A percentile compares a stretch with the other conserved stretches of the same genome.
Evolutionary conservation across 2,888 invertebrate genomes (phyloP).

Genomic region (Pyralis farinalis): DNA sequence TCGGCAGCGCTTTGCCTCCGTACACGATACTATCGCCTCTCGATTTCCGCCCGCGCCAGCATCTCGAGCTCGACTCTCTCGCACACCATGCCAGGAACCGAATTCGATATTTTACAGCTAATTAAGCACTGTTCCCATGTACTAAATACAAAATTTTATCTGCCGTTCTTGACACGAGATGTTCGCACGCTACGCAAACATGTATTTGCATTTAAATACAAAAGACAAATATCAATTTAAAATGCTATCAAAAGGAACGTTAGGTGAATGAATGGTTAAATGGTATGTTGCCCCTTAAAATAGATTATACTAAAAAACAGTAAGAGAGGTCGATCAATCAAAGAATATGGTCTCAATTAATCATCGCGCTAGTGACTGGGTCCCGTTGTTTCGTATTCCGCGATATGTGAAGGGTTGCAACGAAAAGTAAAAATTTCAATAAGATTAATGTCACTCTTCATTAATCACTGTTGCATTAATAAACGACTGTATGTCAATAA

Average conservation of each 20-base stretch:
- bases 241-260: constrained; percentile 46
- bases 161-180: constrained; percentile 27
- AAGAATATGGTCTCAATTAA: constrained; percentile 57
- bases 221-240: constrained; percentile 68
- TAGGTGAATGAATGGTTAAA: constrained; percentile 44
- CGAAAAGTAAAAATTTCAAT: constrained; percentile 26
- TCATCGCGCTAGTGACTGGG: constrained; percentile 52
- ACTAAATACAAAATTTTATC: constrained; percentile 29
- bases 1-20: constrained; percentile 50
- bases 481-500: constrained; percentile 15
- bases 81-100: constrained; percentile 33
- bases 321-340: constrained; percentile 66
- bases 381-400: constrained; percentile 40
- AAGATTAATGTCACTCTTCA: constrained; percentile 24
- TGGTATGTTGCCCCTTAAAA: constrained; percentile 28
- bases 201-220: constrained; percentile 47
- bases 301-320: constrained; percentile 31
- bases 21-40: constrained; percentile 52
- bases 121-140: constrained; percentile 47
- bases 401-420: constrained; percentile 44
- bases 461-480: constrained; percentile 33
- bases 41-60: constrained; percentile 40
- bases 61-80: neutral
- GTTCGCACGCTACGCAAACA: constrained; percentile 52
- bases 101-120: constrained; percentile 59